Evolutionary conservation across 2,888 invertebrate species (phyloP).

Genomic region (Epinotia brunnichana): DNA sequence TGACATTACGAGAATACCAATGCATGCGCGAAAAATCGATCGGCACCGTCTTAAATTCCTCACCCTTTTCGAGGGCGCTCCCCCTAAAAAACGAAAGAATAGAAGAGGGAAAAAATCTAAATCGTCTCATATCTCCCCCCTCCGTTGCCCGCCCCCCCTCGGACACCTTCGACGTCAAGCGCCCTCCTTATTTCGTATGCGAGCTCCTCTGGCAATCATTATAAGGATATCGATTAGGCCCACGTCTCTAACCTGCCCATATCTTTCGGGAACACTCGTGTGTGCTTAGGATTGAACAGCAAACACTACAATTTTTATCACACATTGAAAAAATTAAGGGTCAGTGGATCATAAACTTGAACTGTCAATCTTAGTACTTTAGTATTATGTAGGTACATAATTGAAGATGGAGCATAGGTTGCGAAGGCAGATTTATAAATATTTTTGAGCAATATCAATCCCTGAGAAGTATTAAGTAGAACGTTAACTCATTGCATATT

Average conservation of each 20-base stretch:
- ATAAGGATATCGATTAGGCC: conserved; percentile 84
- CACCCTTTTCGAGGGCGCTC: conserved; percentile 83
- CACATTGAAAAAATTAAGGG: conserved; percentile 30
- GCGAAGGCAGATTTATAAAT: background rate
- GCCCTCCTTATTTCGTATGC: conserved; percentile 85
- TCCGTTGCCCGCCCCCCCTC: conserved; percentile 62
- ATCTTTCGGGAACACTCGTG: conserved; percentile 76
- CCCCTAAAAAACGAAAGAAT: conserved; percentile 84
- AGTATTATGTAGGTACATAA: background rate
- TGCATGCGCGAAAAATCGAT: conserved; percentile 84
- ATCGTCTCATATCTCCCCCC: conserved; percentile 83
- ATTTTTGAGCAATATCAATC: background rate
- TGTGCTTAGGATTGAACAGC: conserved; percentile 69
- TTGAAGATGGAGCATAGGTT: background rate
- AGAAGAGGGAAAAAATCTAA: conserved; percentile 84
- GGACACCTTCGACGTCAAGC: conserved; percentile 80
- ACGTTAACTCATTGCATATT: background rate
- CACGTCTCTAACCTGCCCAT: conserved; percentile 81
- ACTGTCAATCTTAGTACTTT: background rate
- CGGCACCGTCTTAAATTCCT: conserved; percentile 83
- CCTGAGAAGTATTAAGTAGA: background rate
- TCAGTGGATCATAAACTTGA: conserved; percentile 23
- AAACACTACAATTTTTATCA: conserved; percentile 48
- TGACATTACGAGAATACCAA: conserved; percentile 84
- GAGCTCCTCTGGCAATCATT: conserved; percentile 84